A percentile compares a stretch with the other conserved stretches of the same genome.
Conservation (phyloP, 2,113 vertebrate genomes). For the Artemisiospiza belli region DNA sequence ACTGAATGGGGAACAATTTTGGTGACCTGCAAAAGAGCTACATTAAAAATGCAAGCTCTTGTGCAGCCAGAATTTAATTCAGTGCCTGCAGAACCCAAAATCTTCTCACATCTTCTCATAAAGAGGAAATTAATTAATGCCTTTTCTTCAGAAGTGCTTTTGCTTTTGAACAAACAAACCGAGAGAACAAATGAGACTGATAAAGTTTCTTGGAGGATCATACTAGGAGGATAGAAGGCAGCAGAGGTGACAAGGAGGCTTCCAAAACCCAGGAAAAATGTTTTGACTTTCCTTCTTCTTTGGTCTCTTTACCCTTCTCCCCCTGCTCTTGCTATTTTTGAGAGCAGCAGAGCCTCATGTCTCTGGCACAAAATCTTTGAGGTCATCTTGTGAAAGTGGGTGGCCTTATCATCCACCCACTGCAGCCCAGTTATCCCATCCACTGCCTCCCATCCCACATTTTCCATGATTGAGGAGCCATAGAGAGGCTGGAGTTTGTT, state of each 20-base stretch:
- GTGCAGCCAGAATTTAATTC: constrained; percentile 1
- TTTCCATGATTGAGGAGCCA: neutral
- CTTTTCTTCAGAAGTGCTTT: neutral
- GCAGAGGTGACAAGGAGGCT: neutral
- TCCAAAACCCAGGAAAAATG: neutral
- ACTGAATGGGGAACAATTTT: constrained; percentile 33
- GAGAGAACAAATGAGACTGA: neutral
- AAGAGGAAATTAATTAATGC: neutral
- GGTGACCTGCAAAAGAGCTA: constrained; percentile 46
- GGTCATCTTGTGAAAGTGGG: neutral
- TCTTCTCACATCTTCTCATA: neutral
- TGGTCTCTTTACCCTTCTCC: neutral
- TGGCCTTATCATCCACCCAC: neutral
- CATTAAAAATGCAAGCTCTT: constrained; percentile 1
- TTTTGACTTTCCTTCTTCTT: neutral
- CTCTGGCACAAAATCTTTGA: neutral
- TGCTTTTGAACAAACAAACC: neutral
- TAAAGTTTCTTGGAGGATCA: neutral
- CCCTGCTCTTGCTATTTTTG: neutral
- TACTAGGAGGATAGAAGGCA: neutral
- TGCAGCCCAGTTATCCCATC: neutral
- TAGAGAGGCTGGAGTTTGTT: neutral
- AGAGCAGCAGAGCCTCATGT: neutral
- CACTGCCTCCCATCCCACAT: neutral
- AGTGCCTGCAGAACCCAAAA: neutral